Conservation (phyloP, 2,797 vertebrate genomes). For the Myotis myotis region DNA sequence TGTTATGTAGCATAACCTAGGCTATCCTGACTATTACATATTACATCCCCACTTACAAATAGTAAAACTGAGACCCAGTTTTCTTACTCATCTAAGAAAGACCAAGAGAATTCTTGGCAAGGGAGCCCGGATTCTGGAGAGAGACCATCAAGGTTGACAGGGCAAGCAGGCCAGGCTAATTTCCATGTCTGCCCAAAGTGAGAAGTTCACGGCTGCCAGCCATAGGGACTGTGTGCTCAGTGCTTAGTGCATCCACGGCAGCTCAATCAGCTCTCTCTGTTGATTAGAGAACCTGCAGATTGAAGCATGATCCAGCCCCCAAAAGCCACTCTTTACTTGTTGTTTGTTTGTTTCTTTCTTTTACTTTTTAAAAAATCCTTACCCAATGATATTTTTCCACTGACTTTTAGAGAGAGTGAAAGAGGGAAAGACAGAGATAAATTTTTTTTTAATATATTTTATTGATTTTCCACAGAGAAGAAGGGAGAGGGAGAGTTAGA, state of each 20-base stretch:
- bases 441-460: no score
- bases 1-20: background rate
- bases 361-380: no score
- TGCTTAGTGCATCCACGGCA: background rate
- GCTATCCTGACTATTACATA: background rate
- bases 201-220: background rate
- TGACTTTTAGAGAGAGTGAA: no score
- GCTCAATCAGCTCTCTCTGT: background rate
- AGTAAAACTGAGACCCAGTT: background rate
- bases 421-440: no score
- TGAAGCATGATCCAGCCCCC: background rate
- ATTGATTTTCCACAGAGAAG: no score
- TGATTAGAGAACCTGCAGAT: background rate
- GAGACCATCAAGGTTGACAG: background rate
- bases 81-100: constrained; percentile 17
- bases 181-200: background rate
- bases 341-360: no score
- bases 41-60: background rate
- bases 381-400: no score
- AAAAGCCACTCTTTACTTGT: background rate
- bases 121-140: background rate
- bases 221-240: background rate
- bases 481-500: no score
- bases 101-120: background rate
- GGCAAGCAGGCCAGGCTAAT: background rate